Evolutionary conservation across 2,888 invertebrate species (phyloP), one percentile per base, ranked within the genome.

Genomic region (Philereme vetulata): DNA sequence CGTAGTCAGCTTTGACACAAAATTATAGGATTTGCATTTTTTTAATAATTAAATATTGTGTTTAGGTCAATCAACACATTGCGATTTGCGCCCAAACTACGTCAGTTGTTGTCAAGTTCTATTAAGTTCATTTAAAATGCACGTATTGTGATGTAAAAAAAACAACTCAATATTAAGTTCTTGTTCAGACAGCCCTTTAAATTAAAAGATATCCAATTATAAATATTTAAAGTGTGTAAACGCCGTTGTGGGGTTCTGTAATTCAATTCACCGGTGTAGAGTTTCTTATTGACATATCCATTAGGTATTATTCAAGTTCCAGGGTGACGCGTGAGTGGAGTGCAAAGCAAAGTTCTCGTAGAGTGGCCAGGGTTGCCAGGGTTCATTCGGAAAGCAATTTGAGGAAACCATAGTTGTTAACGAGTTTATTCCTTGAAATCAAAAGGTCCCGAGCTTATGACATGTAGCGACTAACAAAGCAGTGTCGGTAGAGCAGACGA

Each of bases 241-340:
- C 75, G 74, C 77, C 75, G 74, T 72, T 67, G 74, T 79, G 75
- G 82, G 82, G 78, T 73, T 74, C 74, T 72, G 89, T 88, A 85
- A 89, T 83, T 83, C 79, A 80, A 89, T 85, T 86, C 87, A 72
- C 70, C 64, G 77, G 86, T 84, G 77, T 90, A 75, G 80, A 78
- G 81, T 89, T 90, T 83, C 89, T 78, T 89, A 90, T 90, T 90
- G 89, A 90, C 90, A 82, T 78, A 85, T 82, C 90, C 90, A 90
- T 90, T 88, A 88, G 75, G 77, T 77, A 77, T 76, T 75, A 75
- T 76, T 75, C 74, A 72, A 75, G 77, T 74, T 76, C 74, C 72
- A 74, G 72, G 72, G 75, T 74, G 56, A 60, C 50, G 51, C 56
- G 34, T 33, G 52, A 36, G 49, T 56, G 49, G 56, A 57, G 50